Conservation (phyloP, 92 coral and sea anemone genomes). For the Micromussa lordhowensis region DNA sequence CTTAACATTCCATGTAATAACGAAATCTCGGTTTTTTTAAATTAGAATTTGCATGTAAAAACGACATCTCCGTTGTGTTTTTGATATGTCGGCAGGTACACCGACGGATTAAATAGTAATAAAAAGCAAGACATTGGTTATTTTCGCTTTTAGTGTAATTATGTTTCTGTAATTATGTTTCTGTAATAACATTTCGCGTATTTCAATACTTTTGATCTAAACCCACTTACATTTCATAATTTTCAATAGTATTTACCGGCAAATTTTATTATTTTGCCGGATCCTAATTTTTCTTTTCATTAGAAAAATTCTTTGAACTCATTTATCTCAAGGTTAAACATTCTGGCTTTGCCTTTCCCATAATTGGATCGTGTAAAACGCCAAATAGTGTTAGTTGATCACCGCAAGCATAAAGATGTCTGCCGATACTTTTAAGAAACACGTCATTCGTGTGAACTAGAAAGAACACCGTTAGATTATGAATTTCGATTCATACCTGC, state of each 20-base stretch:
- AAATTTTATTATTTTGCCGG: not conserved
- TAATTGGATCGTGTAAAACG: not conserved
- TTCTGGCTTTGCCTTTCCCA: not conserved
- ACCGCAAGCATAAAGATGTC: not conserved
- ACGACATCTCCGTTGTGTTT: not conserved
- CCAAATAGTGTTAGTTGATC: not conserved
- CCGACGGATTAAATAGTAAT: not conserved
- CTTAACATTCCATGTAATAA: no score
- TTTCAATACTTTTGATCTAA: not conserved
- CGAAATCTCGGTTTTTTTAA: not conserved
- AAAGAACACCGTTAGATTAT: not conserved
- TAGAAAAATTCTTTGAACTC: not conserved
- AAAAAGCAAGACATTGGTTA: not conserved
- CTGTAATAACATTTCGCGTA: not conserved
- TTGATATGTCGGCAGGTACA: not conserved
- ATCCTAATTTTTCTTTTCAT: not conserved
- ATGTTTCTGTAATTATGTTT: not conserved
- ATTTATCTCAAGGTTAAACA: not conserved
- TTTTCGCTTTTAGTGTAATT: not conserved
- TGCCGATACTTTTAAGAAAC: not conserved
- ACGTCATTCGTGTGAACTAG: not conserved
- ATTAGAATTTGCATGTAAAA: constrained; percentile 11
- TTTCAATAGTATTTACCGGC: not conserved
- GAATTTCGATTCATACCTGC: not conserved
- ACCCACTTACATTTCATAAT: not conserved